A percentile compares a stretch with the other conserved stretches of the same genome.
Conservation (phyloP, 2,797 vertebrate species). For the Chanos chanos region DNA sequence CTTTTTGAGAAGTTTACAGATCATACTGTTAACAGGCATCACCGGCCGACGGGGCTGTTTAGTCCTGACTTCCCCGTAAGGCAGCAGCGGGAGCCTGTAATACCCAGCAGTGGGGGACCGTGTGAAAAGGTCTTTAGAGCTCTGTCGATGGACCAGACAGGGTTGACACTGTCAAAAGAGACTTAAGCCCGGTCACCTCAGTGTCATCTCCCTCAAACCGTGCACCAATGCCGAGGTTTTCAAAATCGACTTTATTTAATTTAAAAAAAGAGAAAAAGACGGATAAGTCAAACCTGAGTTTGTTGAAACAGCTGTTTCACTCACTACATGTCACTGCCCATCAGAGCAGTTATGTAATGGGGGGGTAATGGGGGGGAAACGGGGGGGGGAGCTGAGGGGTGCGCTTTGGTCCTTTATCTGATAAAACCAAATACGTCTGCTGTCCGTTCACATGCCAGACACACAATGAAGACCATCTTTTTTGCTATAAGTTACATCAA, state of each 20-base stretch:
- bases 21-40: too few relatives aligned
- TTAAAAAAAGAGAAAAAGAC: constrained; percentile 4
- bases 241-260: background rate
- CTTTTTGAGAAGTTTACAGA: too few relatives aligned
- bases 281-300: constrained; percentile 43
- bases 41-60: too few relatives aligned
- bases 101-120: too few relatives aligned
- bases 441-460: background rate
- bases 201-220: constrained; percentile 27
- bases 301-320: constrained; percentile 58
- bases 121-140: constrained; percentile 21
- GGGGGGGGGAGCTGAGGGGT: constrained; percentile 7
- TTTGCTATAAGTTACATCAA: background rate
- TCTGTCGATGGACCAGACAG: constrained; percentile 38
- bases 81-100: constrained; percentile 26
- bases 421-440: background rate
- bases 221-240: constrained; percentile 28
- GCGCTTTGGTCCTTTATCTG: background rate
- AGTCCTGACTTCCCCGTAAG: constrained; percentile 2
- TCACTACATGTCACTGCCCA: constrained; percentile 12
- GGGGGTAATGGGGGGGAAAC: too few relatives aligned
- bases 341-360: constrained; percentile 13
- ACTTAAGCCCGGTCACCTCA: background rate
- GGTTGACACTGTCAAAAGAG: constrained; percentile 20
- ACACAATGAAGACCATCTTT: background rate